These are phyloP conservation scores for Griposia aprilina DNA, from an alignment of 2,888 invertebrate genomes.

Conservation along the genomic window DNA sequence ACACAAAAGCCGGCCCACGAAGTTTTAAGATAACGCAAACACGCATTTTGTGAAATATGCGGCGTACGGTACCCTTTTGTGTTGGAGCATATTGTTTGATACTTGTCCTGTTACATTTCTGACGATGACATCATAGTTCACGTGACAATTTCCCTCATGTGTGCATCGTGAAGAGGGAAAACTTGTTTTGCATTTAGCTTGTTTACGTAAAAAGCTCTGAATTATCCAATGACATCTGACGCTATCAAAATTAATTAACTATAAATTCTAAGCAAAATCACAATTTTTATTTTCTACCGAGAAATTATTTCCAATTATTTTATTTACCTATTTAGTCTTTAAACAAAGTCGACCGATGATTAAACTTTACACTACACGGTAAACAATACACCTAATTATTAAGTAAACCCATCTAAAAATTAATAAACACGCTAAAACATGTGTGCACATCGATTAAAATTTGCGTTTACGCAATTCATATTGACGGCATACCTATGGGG, in stretches of 20 bases:
- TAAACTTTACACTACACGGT: slow-evolving; percentile 58
- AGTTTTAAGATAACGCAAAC: slow-evolving; percentile 79
- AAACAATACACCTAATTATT: slow-evolving; percentile 63
- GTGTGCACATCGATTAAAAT: slow-evolving; percentile 65
- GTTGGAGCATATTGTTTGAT: slow-evolving; percentile 67
- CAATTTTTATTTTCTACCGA: not conserved
- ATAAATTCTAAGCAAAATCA: not conserved
- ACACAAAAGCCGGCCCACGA: slow-evolving; percentile 75
- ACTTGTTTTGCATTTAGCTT: not conserved
- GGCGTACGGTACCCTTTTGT: slow-evolving; percentile 79
- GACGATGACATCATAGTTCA: slow-evolving; percentile 63
- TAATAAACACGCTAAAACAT: slow-evolving; percentile 62
- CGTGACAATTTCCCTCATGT: slow-evolving; percentile 21
- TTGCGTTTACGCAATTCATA: slow-evolving; percentile 60
- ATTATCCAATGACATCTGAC: not conserved
- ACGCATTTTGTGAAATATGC: slow-evolving; percentile 80
- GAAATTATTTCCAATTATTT: slow-evolving; percentile 38
- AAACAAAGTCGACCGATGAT: slow-evolving; percentile 47
- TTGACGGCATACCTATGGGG: slow-evolving; percentile 60
- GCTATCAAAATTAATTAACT: slow-evolving; percentile 3
- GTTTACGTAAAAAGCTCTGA: not conserved
- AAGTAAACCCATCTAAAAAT: slow-evolving; percentile 59
- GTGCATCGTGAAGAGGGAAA: slow-evolving; percentile 7
- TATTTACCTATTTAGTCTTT: slow-evolving; percentile 52
- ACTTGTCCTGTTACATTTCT: slow-evolving; percentile 66